Evolutionary conservation across 1,140 invertebrate genomes (phyloP).

Genomic region (Drosophila persimilis): DNA sequence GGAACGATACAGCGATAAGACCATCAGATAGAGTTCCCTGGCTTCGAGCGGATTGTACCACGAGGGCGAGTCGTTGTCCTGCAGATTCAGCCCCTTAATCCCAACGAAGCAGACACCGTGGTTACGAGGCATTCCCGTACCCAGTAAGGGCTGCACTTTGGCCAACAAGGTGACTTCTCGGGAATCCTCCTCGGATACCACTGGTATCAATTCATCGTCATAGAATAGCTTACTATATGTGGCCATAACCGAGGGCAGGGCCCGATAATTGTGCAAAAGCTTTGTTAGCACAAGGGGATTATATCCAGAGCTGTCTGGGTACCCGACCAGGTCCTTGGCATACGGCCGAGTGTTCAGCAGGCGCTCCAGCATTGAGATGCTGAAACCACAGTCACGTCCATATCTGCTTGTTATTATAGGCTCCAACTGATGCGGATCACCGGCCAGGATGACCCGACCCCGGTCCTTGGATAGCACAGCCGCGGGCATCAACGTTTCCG

Average conservation of each 20-base stretch:
- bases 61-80: slow-evolving; percentile 90
- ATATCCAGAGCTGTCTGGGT: slow-evolving; percentile 84
- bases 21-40: slow-evolving; percentile 85
- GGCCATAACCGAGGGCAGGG: slow-evolving; percentile 89
- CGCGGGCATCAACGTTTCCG: slow-evolving; percentile 92
- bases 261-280: slow-evolving; percentile 90
- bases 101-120: slow-evolving; percentile 93
- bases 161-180: slow-evolving; percentile 46
- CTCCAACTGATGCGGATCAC: slow-evolving; percentile 96
- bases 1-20: slow-evolving; percentile 86
- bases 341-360: slow-evolving; percentile 88
- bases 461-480: slow-evolving; percentile 83
- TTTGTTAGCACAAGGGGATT: slow-evolving; percentile 89
- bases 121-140: slow-evolving; percentile 66
- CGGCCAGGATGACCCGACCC: slow-evolving; percentile 92
- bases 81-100: slow-evolving; percentile 89
- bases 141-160: slow-evolving; percentile 19
- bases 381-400: slow-evolving; percentile 87
- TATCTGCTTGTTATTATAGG: slow-evolving; percentile 89
- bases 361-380: slow-evolving; percentile 87
- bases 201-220: slow-evolving; percentile 82
- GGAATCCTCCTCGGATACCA: slow-evolving; percentile 66
- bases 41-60: slow-evolving; percentile 96
- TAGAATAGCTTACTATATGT: slow-evolving; percentile 94
- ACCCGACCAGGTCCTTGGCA: slow-evolving; percentile 84